A percentile compares a stretch with the other conserved stretches of the same genome.
Conservation (phyloP, 2,113 vertebrate genomes). For the Tautogolabrus adspersus region DNA sequence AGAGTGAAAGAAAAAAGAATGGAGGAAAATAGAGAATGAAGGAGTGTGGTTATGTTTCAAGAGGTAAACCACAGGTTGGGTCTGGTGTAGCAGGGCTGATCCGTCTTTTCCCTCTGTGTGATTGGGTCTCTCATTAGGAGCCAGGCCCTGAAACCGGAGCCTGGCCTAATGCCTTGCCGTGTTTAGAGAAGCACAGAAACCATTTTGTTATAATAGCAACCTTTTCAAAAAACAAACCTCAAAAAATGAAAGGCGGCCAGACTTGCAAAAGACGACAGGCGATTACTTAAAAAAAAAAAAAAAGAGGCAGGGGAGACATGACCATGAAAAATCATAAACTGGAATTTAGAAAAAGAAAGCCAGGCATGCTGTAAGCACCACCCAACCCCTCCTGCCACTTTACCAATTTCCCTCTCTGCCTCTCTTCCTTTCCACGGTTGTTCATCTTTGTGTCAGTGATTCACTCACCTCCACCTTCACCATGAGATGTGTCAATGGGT, state of each 20-base stretch:
- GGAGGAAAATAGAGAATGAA: constrained; percentile 43
- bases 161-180: constrained; percentile 81
- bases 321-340: constrained; percentile 82
- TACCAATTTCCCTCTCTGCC: constrained; percentile 36
- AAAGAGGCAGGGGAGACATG: constrained; percentile 64
- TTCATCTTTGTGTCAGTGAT: constrained; percentile 47
- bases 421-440: constrained; percentile 29
- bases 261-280: constrained; percentile 71
- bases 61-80: constrained; percentile 83
- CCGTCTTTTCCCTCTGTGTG: constrained; percentile 79
- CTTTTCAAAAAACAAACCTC: constrained; percentile 82
- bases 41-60: constrained; percentile 76
- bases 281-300: constrained; percentile 75
- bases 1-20: constrained; percentile 31
- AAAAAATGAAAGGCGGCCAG: constrained; percentile 78
- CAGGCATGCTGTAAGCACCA: constrained; percentile 46
- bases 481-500: constrained; percentile 85
- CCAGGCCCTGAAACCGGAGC: constrained; percentile 83
- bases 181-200: constrained; percentile 84
- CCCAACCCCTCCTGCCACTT: constrained; percentile 48
- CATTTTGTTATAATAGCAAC: constrained; percentile 84
- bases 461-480: constrained; percentile 80
- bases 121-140: constrained; percentile 84
- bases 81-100: constrained; percentile 79
- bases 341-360: constrained; percentile 83